Base-by-base conservation (phyloP, 2,888 invertebrate genomes). In the Macropis europaea region DNA sequence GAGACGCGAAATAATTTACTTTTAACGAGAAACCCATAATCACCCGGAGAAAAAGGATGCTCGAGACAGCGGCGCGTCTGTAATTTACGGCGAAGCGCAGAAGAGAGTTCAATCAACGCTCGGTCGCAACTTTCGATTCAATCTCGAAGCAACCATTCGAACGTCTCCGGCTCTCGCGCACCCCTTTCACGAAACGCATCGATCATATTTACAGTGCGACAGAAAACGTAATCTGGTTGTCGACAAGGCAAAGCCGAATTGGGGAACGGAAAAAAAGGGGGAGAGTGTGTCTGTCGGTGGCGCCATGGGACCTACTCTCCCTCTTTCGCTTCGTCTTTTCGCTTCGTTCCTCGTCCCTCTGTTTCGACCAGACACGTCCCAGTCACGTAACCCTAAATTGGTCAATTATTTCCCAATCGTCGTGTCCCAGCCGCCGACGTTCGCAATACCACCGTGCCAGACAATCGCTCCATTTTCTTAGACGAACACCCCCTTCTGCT, bases 351-450 rank as follows among this genome's bases (percentile, higher is more conserved):
- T 34, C 43, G 7, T 19, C 66, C 19, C n/a, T n/a, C n/a, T n/a
- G n/a, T n/a, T n/a, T n/a, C 59, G 40, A 32, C 68, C 64, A 73
- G 73, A 80, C 77, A 78, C 80, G 84, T 79, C 73, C 80, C 78
- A 80, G 80, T 86, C 86, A 85, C 84, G 86, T 84, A 85, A 81
- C 75, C 78, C 81, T 77, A 83, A 86, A 86, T 86, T 86, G 85
- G 77, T 82, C 85, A 80, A 86, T 87, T 84, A 85, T 86, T 87
- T 82, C 81, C 76, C 84, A 74, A 82, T 81, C 77, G 77, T 72
- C 52, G 42, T 67, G 57, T 68, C 57, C 73, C 69, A 60, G 72
- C 59, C 45, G 81, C 71, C 79, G 67, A 77, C 79, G 71, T 76
- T 81, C 59, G 71, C 73, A 76, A 53, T 71, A 45, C 72, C 43